phyloP scores from a whole-genome alignment of 2,888 invertebrate species.

The Hymenopus coronatus region DNA sequence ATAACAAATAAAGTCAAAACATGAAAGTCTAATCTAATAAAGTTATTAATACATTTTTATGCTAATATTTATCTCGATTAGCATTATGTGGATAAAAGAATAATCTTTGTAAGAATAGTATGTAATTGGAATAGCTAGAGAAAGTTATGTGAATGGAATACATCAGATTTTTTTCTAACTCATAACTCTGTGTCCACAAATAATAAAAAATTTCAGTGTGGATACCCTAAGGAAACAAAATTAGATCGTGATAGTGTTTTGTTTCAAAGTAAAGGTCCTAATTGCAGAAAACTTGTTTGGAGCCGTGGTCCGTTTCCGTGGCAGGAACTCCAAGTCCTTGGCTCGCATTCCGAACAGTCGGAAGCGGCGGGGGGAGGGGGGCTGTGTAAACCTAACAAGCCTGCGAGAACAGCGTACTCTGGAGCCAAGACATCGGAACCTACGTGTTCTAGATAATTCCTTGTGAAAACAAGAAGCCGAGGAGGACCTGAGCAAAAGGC shows the following conservation, averaged over 20 bases:
- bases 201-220: not conserved
- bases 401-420: not conserved
- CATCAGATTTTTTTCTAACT: no score
- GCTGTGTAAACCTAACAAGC: not conserved
- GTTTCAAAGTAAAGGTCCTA: not conserved
- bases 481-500: not conserved
- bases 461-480: constrained; percentile 6
- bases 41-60: no score
- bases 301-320: not conserved
- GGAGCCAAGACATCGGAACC: not conserved
- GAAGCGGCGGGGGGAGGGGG: no score
- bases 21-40: no score
- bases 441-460: constrained; percentile 1
- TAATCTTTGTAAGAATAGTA: no score
- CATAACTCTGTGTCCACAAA: no score
- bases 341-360: not conserved
- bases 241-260: not conserved
- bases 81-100: no score
- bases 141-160: no score
- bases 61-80: no score
- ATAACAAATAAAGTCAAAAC: no score
- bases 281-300: not conserved
- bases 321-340: not conserved
- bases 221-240: not conserved
- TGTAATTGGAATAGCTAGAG: no score